Evolutionary conservation across 1,140 invertebrate species (phyloP).

Genomic region (Lasioglossum albipes): DNA sequence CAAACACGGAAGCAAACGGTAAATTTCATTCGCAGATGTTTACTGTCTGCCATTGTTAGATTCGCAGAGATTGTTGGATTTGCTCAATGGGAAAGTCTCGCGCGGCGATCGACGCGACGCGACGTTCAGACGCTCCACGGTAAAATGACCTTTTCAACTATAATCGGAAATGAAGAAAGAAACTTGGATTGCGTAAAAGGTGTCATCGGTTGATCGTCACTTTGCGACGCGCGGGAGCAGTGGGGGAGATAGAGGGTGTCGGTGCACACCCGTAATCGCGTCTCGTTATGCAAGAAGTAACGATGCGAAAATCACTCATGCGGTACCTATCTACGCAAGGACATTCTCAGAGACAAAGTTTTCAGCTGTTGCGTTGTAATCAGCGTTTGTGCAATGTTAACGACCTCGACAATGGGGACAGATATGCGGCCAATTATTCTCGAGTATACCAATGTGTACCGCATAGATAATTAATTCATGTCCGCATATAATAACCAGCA

Average conservation of each 20-base stretch:
- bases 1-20: not conserved
- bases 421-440: conserved; percentile 45
- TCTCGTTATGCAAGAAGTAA: conserved; percentile 58
- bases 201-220: conserved; percentile 63
- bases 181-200: conserved; percentile 60
- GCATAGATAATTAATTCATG: conserved; percentile 20
- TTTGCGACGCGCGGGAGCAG: conserved; percentile 18
- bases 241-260: not conserved
- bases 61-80: not conserved
- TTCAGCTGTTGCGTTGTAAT: conserved; percentile 47
- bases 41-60: not conserved
- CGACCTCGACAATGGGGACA: conserved; percentile 64
- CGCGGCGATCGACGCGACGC: not conserved
- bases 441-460: not conserved
- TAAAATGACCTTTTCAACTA: conserved; percentile 51
- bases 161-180: conserved; percentile 55
- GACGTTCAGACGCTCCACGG: not conserved
- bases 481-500: not conserved
- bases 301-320: conserved; percentile 66
- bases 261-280: conserved; percentile 52
- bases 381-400: conserved; percentile 55
- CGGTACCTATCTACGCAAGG: conserved; percentile 66
- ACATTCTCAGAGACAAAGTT: conserved; percentile 52
- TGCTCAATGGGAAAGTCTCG: not conserved
- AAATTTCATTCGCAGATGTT: not conserved